Conservation (phyloP, 92 coral and sea anemone genomes). For the Paragorgia papillata region DNA sequence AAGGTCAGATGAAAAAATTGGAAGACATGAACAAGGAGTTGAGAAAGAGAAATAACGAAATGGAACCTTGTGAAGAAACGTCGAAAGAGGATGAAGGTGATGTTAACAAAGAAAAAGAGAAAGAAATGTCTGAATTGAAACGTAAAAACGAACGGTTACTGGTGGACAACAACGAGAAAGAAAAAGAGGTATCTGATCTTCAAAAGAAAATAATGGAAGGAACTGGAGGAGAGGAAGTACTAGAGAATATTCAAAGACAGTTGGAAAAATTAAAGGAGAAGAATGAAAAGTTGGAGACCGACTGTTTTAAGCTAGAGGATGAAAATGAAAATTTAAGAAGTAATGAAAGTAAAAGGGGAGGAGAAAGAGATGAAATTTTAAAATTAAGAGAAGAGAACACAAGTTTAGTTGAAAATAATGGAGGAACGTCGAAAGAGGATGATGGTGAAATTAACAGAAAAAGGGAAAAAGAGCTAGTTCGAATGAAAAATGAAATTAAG, state of each 20-base stretch:
- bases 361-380: conserved; percentile 56
- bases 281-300: conserved; percentile 61
- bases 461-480: conserved; percentile 62
- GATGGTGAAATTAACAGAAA: conserved; percentile 62
- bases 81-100: conserved; percentile 61
- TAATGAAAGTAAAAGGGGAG: conserved; percentile 19
- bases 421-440: conserved; percentile 57
- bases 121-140: conserved; percentile 49
- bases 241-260: conserved; percentile 63
- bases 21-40: conserved; percentile 71
- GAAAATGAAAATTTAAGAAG: conserved; percentile 16
- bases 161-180: background rate
- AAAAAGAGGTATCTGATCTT: background rate
- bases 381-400: conserved; percentile 54
- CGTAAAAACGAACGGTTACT: conserved; percentile 63
- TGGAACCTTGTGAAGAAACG: conserved; percentile 64
- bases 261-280: conserved; percentile 53
- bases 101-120: conserved; percentile 52
- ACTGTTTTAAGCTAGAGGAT: background rate
- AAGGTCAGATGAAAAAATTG: conserved; percentile 68
- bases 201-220: conserved; percentile 4
- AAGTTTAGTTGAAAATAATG: conserved; percentile 41
- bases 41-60: conserved; percentile 66
- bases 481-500: conserved; percentile 56
- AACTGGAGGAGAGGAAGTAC: conserved; percentile 47